Conservation (phyloP, 2,113 vertebrate species). For the Microtus oregoni region DNA sequence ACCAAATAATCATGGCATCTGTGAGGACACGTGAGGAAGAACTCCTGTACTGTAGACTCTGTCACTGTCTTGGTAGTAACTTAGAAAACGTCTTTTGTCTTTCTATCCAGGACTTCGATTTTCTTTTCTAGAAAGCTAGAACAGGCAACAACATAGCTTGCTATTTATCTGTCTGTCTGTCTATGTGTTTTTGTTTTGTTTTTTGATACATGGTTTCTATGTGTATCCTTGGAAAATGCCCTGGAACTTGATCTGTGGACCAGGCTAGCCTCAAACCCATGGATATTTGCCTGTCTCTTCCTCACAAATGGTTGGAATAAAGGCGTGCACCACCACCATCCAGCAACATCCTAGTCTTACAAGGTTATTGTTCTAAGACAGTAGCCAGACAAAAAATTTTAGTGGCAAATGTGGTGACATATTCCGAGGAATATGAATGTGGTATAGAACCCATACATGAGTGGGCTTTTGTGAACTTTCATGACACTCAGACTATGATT, state of each 20-base stretch:
- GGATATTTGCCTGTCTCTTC: not conserved
- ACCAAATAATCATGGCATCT: not conserved
- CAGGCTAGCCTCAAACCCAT: not conserved
- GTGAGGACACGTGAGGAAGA: no score
- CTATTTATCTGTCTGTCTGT: not conserved
- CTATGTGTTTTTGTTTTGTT: not conserved
- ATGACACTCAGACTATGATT: not conserved
- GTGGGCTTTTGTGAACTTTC: not conserved
- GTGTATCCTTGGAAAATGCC: not conserved
- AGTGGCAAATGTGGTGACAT: not conserved
- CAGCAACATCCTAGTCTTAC: not conserved
- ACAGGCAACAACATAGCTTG: not conserved
- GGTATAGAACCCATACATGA: not conserved
- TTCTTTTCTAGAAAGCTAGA: not conserved
- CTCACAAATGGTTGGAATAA: not conserved
- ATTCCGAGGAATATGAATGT: not conserved
- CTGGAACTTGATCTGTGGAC: not conserved
- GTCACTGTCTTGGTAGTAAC: not conserved
- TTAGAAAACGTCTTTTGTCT: not conserved
- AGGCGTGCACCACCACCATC: not conserved
- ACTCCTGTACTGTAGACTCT: not conserved
- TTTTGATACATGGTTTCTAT: not conserved
- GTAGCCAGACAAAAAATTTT: not conserved
- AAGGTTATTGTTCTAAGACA: not conserved
- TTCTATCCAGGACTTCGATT: not conserved